phyloP scores from a whole-genome alignment of 2,797 vertebrate species.

The Zenarchopterus dispar region DNA sequence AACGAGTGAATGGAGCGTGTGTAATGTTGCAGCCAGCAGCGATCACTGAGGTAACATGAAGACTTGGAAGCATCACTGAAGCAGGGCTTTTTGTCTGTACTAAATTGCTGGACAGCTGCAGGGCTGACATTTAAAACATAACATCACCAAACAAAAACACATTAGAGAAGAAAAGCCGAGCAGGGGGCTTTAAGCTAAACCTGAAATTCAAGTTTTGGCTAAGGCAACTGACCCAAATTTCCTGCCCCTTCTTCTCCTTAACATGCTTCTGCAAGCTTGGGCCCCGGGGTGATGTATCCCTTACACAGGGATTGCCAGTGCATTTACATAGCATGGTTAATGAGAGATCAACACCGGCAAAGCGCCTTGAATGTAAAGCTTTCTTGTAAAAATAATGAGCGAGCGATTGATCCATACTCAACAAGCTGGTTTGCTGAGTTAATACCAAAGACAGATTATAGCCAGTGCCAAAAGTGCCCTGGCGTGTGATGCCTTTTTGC shows the following conservation, averaged over 20 bases:
- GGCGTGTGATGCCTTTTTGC: conserved; percentile 79
- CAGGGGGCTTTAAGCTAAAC: conserved; percentile 77
- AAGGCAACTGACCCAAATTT: conserved; percentile 84
- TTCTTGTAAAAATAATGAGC: conserved; percentile 87
- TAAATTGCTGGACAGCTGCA: conserved; percentile 80
- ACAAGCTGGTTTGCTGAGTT: conserved; percentile 86
- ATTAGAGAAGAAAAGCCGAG: conserved; percentile 78
- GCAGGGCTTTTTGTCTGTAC: conserved; percentile 71
- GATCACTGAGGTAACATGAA: conserved; percentile 79
- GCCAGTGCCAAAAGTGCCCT: conserved; percentile 84
- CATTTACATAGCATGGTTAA: conserved; percentile 86
- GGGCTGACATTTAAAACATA: conserved; percentile 84
- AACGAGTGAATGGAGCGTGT: conserved; percentile 68
- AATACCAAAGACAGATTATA: conserved; percentile 88
- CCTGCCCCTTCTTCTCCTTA: conserved; percentile 79
- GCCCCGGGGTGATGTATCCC: conserved; percentile 80
- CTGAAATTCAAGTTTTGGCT: conserved; percentile 84
- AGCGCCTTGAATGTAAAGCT: conserved; percentile 84
- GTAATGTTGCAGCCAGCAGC: conserved; percentile 76
- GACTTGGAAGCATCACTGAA: conserved; percentile 77
- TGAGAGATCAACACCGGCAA: conserved; percentile 86
- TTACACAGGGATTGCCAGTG: conserved; percentile 82
- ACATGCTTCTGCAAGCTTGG: conserved; percentile 78
- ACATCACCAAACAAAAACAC: conserved; percentile 81
- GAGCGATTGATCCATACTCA: conserved; percentile 86